Evolutionary conservation across 2,797 vertebrate genomes (phyloP).

Genomic region (Philypnodon macrostomus): DNA sequence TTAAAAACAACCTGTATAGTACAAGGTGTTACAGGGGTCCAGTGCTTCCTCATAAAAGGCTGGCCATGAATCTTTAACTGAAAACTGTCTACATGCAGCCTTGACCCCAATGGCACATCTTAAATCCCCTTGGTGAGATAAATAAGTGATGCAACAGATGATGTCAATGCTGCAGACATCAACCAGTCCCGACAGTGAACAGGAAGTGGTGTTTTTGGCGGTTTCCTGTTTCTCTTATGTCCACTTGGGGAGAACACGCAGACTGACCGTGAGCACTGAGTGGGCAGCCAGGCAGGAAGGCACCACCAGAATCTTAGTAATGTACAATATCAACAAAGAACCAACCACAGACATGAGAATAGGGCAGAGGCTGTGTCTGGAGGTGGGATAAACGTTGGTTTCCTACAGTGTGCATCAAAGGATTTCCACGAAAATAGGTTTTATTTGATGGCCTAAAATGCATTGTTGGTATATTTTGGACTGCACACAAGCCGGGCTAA

Average conservation of each 20-base stretch:
- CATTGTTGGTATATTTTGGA: not conserved
- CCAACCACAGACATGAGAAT: conserved; percentile 22
- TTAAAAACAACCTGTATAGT: too few species aligned
- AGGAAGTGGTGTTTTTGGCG: conserved; percentile 30
- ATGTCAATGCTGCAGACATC: conserved; percentile 11
- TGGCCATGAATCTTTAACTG: too few species aligned
- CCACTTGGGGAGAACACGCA: conserved; percentile 35
- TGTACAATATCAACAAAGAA: conserved; percentile 29
- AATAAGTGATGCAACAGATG: conserved; percentile 9
- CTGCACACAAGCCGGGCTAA: not conserved
- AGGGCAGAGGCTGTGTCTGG: conserved; percentile 4
- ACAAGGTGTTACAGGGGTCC: too few species aligned
- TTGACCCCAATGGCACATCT: too few species aligned
- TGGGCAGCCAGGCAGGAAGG: conserved; percentile 36
- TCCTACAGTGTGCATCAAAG: conserved; percentile 1
- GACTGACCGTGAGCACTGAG: conserved; percentile 6
- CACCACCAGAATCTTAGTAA: conserved; percentile 38
- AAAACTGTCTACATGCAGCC: too few species aligned
- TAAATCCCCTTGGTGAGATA: not conserved
- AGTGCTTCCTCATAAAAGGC: too few species aligned
- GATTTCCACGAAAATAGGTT: not conserved
- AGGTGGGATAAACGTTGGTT: not conserved
- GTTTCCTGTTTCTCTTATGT: conserved; percentile 36
- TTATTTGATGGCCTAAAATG: conserved; percentile 3
- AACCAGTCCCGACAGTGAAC: conserved; percentile 19